Percentiles rank a stretch among this genome's conserved stretches.
phyloP scores from a whole-genome alignment of 2,888 invertebrate genomes.

The Acanthacorydalis orientalis region DNA sequence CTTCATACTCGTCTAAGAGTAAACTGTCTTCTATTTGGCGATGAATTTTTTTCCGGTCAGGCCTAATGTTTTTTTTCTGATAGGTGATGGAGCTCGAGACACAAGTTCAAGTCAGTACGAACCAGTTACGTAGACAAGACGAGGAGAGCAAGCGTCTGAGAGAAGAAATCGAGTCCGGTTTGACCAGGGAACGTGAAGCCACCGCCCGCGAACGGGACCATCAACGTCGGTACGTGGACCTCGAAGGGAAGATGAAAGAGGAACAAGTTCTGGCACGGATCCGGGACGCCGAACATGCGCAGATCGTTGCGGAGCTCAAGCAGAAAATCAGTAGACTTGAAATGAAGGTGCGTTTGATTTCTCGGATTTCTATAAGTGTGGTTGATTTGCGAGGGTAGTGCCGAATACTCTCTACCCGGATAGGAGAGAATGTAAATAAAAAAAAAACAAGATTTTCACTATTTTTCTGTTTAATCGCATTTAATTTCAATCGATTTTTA shows the following conservation, averaged over 20 bases:
- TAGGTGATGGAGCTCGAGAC: slow-evolving; percentile 91
- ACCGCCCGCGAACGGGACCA: slow-evolving; percentile 66
- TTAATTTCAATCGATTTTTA: no score
- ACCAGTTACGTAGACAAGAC: slow-evolving; percentile 79
- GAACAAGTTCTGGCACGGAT: slow-evolving; percentile 88
- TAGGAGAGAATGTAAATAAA: no score
- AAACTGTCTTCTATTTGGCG: background rate
- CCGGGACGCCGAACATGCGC: slow-evolving; percentile 86
- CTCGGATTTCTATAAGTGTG: no score
- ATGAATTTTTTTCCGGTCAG: background rate
- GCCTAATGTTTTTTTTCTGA: no score
- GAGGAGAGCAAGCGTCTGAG: slow-evolving; percentile 76
- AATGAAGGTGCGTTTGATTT: slow-evolving; percentile 47
- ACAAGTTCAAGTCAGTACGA: slow-evolving; percentile 80
- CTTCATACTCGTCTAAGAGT: background rate
- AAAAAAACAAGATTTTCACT: no score
- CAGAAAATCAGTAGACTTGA: slow-evolving; percentile 89
- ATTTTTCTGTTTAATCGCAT: no score
- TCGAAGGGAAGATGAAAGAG: slow-evolving; percentile 58
- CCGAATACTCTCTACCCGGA: no score
- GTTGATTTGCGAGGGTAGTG: no score
- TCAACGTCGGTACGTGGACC: slow-evolving; percentile 56
- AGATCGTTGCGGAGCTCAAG: slow-evolving; percentile 81
- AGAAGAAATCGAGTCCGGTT: slow-evolving; percentile 59
- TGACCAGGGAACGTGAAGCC: slow-evolving; percentile 57